Percentiles rank a stretch among this genome's conserved stretches.
These are phyloP conservation scores for Theristus sp. DNA, from an alignment of 2,888 invertebrate genomes.

Conservation along the genomic window DNA sequence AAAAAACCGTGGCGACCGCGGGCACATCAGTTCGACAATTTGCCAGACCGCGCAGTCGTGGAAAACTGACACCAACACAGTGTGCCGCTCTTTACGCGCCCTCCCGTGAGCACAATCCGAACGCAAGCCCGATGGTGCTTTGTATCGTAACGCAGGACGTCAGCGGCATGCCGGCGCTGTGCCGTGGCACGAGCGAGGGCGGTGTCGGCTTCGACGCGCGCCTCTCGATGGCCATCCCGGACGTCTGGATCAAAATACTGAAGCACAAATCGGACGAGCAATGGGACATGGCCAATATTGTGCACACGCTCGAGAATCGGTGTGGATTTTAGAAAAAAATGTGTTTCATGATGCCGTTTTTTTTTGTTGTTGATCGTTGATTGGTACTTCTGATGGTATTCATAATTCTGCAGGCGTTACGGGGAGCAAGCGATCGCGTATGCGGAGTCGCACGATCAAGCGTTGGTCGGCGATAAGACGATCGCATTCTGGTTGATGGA, in stretches of 20 bases:
- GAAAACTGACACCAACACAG: no score
- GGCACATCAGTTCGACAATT: no score
- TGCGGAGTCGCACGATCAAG: conserved; percentile 95
- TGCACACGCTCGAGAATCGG: conserved; percentile 77
- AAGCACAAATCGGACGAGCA: conserved; percentile 56
- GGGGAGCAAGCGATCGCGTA: conserved; percentile 91
- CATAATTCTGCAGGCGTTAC: conserved; percentile 46
- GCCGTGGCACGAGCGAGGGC: conserved; percentile 77
- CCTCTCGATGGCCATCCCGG: conserved; percentile 96
- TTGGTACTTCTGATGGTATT: no score
- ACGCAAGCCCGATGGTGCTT: no score
- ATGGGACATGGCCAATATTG: conserved; percentile 76
- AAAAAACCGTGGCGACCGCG: no score
- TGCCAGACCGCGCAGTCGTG: no score
- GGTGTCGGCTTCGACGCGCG: conserved; percentile 82
- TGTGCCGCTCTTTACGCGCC: no score
- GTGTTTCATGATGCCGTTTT: no score
- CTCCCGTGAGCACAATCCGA: no score
- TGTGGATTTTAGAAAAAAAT: conserved; percentile 11
- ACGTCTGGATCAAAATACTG: conserved; percentile 71
- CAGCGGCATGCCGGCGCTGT: conserved; percentile 92
- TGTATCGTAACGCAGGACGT: conserved; percentile 53
- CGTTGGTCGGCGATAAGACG: conserved; percentile 91
- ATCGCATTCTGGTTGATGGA: conserved; percentile 72
- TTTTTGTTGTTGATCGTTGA: no score